A percentile compares a stretch with the other conserved stretches of the same genome.
Conservation (phyloP, 2,888 invertebrate species). For the Agriopis leucophaearia region DNA sequence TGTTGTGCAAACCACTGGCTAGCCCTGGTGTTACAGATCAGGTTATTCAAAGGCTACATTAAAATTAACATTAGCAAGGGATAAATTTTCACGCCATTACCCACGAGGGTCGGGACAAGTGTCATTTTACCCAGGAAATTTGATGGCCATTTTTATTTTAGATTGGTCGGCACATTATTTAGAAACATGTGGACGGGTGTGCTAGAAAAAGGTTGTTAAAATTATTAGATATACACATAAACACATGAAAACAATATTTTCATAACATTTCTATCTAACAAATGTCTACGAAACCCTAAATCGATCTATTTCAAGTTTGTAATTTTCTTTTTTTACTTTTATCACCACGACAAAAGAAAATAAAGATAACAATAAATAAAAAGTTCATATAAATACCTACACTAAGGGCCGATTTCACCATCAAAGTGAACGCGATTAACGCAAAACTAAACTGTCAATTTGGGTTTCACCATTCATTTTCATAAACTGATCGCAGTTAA, state of each 20-base stretch:
- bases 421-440: too few species aligned
- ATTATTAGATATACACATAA: too few species aligned
- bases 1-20: neutral
- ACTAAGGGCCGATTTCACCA: too few species aligned
- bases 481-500: too few species aligned
- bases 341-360: neutral
- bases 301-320: too few species aligned
- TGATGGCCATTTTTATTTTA: slow-evolving; percentile 70
- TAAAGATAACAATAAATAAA: slow-evolving; percentile 9
- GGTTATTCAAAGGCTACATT: slow-evolving; percentile 50
- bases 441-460: too few species aligned
- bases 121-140: slow-evolving; percentile 75
- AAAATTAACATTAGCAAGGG: slow-evolving; percentile 69
- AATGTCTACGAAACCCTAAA: too few species aligned
- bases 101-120: slow-evolving; percentile 63
- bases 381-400: slow-evolving; percentile 8
- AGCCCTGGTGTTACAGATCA: neutral
- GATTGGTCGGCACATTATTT: slow-evolving; percentile 62
- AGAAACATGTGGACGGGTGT: slow-evolving; percentile 40
- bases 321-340: too few species aligned
- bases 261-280: too few species aligned
- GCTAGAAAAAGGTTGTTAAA: too few species aligned
- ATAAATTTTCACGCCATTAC: slow-evolving; percentile 77
- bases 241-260: too few species aligned
- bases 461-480: too few species aligned